A percentile compares a stretch with the other conserved stretches of the same genome.
phyloP scores from a whole-genome alignment of 2,888 invertebrate species.

The Andrena chrysosceles region DNA sequence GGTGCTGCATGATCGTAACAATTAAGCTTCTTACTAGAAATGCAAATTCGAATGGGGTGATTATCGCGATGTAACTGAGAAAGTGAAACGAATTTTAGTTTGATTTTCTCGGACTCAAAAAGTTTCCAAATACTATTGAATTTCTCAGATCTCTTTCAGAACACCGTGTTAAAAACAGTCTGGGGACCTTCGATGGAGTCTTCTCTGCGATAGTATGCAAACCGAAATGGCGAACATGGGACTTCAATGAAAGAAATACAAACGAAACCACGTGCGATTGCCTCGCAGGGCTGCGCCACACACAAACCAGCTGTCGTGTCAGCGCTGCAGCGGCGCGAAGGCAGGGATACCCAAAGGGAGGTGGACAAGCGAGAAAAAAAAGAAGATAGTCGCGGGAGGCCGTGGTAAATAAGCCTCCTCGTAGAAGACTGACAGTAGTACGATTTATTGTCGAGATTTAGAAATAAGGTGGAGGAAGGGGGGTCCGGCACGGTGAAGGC shows the following conservation, averaged over 20 bases:
- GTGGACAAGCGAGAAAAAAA: conserved; percentile 1
- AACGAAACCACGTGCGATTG: neutral
- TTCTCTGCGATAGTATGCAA: neutral
- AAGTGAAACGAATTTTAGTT: too few relatives aligned
- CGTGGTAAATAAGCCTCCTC: conserved; percentile 46
- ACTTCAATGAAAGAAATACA: too few relatives aligned
- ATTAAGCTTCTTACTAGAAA: too few relatives aligned
- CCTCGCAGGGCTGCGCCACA: neutral
- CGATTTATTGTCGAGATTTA: conserved; percentile 64
- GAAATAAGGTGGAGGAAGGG: conserved; percentile 26
- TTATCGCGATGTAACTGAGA: too few relatives aligned
- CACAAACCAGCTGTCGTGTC: conserved; percentile 28
- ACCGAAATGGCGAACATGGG: neutral
- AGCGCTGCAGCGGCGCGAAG: neutral
- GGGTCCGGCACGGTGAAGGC: conserved; percentile 34
- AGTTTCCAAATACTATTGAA: too few relatives aligned
- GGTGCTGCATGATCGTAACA: too few relatives aligned
- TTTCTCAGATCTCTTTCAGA: too few relatives aligned
- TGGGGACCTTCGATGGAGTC: neutral
- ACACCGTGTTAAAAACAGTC: too few relatives aligned
- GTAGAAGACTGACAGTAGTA: conserved; percentile 45
- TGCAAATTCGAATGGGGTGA: too few relatives aligned
- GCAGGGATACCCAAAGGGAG: neutral
- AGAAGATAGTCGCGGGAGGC: neutral
- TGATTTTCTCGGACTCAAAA: too few relatives aligned